phyloP scores from a whole-genome alignment of 2,888 invertebrate genomes.

The Melinopterus prodromus region DNA sequence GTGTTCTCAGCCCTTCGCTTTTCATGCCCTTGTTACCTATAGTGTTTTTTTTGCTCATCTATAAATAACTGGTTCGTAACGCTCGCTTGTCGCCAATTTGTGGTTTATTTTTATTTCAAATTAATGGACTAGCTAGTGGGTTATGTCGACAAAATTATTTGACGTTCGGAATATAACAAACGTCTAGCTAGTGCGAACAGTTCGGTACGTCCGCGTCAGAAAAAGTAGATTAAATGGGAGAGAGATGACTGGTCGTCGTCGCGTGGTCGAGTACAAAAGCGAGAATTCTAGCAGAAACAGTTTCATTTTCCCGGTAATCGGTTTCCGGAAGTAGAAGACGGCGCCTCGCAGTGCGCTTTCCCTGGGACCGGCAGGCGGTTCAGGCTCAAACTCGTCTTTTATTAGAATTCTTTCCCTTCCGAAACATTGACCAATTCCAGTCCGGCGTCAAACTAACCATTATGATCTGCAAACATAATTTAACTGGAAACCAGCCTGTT shows the following conservation, averaged over 20 bases:
- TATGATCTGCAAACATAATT: constrained; percentile 54
- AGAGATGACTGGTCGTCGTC: constrained; percentile 14
- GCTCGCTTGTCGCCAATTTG: too few relatives aligned
- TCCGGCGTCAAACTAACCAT: constrained; percentile 58
- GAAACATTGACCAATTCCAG: constrained; percentile 57
- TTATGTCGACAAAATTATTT: not conserved
- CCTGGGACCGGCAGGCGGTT: constrained; percentile 48
- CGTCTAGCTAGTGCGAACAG: not conserved
- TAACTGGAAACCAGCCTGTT: constrained; percentile 39
- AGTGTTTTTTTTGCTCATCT: too few relatives aligned
- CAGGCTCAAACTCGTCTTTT: constrained; percentile 55
- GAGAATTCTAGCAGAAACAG: constrained; percentile 47
- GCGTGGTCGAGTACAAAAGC: constrained; percentile 36
- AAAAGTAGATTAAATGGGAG: constrained; percentile 5
- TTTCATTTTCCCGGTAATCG: constrained; percentile 55
- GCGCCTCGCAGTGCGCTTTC: constrained; percentile 40
- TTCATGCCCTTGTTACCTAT: too few relatives aligned
- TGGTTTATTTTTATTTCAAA: not conserved
- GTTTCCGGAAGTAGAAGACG: constrained; percentile 52
- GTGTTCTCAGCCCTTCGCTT: too few relatives aligned
- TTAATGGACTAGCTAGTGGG: not conserved
- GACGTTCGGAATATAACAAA: not conserved
- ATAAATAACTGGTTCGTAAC: too few relatives aligned
- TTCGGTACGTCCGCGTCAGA: not conserved
- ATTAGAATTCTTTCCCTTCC: constrained; percentile 59